Base-by-base conservation (phyloP, 64 coral and sea anemone species). In the Exaiptasia diaphana region DNA sequence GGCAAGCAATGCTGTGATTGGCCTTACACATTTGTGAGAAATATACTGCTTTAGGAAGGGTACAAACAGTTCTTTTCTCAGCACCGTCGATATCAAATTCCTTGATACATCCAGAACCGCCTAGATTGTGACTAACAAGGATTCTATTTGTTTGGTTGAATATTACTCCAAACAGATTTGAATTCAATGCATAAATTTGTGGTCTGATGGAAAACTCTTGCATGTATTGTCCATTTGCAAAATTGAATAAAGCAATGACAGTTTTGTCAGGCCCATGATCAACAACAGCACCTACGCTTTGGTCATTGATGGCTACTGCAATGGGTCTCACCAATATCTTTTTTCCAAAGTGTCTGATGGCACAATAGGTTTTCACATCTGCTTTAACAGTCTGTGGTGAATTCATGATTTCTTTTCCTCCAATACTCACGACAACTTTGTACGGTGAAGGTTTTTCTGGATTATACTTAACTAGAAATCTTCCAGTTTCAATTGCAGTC, bases 341-440 rank as follows among this genome's bases (percentile, higher is more conserved):
- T 65, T 65, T 65, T 10, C 32, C 61, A 37, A 23, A 83, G 1
- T 83, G 15, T 38, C 0, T n/a, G 4, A 35, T 65, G 11, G 38
- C 25, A 72, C 3, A 33, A 10, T 7, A 8, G 18, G n/a, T 42
- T 26, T 43, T 35, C 30, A 32, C 53, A 17, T 32, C 53, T n/a
- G n/a, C n/a, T n/a, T n/a, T n/a, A n/a, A n/a, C n/a, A n/a, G n/a
- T n/a, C 26, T 60, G 67, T 29, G 50, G 50, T 6, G 32, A 40
- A 13, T 44, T 54, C 18, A 41, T 57, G 50, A 82, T 32, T 14
- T 40, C 43, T 56, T 70, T 46, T 18, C 64, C 46, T 53, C 67
- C 67, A 70, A 82, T 52, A 41, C 23, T 56, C 4, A 82, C 67
- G 5, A 35, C 25, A 18, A 82, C 45, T 37, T 82, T 9, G 18